Evolutionary conservation across 1,140 invertebrate species (phyloP).

Genomic region (Drosophila lacteicornis): DNA sequence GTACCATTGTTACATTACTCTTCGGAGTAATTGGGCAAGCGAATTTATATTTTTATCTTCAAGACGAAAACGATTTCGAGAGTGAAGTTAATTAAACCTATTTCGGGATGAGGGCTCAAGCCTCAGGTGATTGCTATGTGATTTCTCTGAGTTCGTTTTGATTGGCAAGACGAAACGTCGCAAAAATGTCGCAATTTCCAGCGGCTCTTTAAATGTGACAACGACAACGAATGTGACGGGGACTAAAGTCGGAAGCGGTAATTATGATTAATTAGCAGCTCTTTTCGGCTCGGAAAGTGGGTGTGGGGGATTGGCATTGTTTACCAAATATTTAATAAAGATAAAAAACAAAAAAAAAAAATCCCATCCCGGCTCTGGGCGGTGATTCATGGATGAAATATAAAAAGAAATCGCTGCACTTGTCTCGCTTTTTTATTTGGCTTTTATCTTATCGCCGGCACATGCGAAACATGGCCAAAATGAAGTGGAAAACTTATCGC

Average conservation of each 20-base stretch:
- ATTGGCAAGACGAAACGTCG: constrained; percentile 21
- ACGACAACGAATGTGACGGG: constrained; percentile 1
- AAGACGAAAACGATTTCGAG: constrained; percentile 31
- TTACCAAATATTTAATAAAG: constrained; percentile 31
- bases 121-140: constrained; percentile 25
- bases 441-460: constrained; percentile 64
- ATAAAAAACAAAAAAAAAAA: constrained; percentile 3
- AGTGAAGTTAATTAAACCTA: constrained; percentile 56
- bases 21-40: constrained; percentile 70
- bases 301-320: constrained; percentile 22
- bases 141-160: constrained; percentile 20
- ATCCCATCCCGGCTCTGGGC: not conserved
- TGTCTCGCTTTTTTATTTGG: constrained; percentile 14
- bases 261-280: constrained; percentile 68
- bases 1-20: constrained; percentile 61
- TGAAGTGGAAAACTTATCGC: constrained; percentile 67
- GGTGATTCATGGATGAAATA: constrained; percentile 37
- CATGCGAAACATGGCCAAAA: constrained; percentile 57
- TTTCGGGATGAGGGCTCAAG: constrained; percentile 13
- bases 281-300: constrained; percentile 23
- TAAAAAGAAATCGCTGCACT: constrained; percentile 47
- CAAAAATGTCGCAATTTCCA: constrained; percentile 50
- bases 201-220: constrained; percentile 28
- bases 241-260: constrained; percentile 32
- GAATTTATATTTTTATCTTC: constrained; percentile 46